Percentiles rank a stretch among this genome's conserved stretches.
Conservation (phyloP, 2,797 vertebrate genomes). For the Sebastes flavidus region DNA sequence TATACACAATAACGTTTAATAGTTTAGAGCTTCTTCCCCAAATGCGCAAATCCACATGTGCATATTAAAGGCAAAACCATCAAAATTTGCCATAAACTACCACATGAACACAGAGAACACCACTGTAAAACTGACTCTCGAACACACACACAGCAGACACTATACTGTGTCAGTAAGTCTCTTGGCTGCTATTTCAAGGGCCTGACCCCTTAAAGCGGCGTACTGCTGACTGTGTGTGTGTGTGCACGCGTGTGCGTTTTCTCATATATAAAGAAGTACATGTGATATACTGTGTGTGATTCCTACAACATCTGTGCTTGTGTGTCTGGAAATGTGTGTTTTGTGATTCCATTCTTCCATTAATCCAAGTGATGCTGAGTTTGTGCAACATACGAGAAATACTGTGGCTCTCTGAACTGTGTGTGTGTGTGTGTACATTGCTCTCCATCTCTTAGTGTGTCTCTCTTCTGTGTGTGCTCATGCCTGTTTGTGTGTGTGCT, state of each 20-base stretch:
- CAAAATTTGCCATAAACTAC: too few relatives aligned
- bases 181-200: constrained; percentile 3
- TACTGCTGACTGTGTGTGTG: constrained; percentile 17
- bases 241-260: not conserved
- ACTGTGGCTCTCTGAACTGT: constrained; percentile 45
- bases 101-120: too few relatives aligned
- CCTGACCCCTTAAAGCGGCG: not conserved
- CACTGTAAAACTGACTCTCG: not conserved
- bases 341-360: constrained; percentile 58
- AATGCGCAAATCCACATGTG: too few relatives aligned
- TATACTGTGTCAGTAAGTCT: not conserved
- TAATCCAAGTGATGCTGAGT: constrained; percentile 75
- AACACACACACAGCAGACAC: not conserved
- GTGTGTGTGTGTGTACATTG: constrained; percentile 1
- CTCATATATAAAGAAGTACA: constrained; percentile 35
- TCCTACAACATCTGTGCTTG: constrained; percentile 18
- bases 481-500: not conserved
- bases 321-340: constrained; percentile 47
- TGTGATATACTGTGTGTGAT: constrained; percentile 37
- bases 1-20: too few relatives aligned
- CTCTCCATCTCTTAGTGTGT: constrained; percentile 18
- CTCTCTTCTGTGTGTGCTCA: constrained; percentile 17
- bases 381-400: constrained; percentile 61
- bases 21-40: too few relatives aligned
- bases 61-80: too few relatives aligned